These are phyloP conservation scores for Panorpa germanica DNA, from an alignment of 2,888 invertebrate species.

Conservation along the genomic window DNA sequence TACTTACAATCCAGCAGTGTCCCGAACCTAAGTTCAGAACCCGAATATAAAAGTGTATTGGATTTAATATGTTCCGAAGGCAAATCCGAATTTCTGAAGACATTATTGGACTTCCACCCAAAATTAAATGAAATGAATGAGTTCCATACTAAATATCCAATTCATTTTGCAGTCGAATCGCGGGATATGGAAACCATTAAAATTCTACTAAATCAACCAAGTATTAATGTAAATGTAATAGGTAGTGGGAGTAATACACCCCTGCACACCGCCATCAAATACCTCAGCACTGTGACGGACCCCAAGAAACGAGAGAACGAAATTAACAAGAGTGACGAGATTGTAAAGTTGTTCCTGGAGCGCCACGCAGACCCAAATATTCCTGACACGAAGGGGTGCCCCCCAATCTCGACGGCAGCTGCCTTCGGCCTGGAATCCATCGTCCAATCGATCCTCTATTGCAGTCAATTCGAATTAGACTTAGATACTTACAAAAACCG, in stretches of 20 bases:
- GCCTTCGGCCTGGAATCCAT: slow-evolving; percentile 32
- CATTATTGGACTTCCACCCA: slow-evolving; percentile 37
- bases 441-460: slow-evolving; percentile 30
- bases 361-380: slow-evolving; percentile 33
- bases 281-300: slow-evolving; percentile 28
- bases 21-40: too few relatives aligned
- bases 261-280: slow-evolving; percentile 29
- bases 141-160: slow-evolving; percentile 34
- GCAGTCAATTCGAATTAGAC: slow-evolving; percentile 29
- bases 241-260: slow-evolving; percentile 32
- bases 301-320: slow-evolving; percentile 27
- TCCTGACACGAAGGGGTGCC: slow-evolving; percentile 30
- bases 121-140: slow-evolving; percentile 36
- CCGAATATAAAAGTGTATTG: slow-evolving; percentile 36
- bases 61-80: slow-evolving; percentile 35
- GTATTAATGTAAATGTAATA: slow-evolving; percentile 29
- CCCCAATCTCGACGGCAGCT: slow-evolving; percentile 40
- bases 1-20: too few relatives aligned
- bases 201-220: slow-evolving; percentile 26
- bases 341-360: slow-evolving; percentile 32
- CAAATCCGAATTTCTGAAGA: slow-evolving; percentile 31
- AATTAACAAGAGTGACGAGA: slow-evolving; percentile 26
- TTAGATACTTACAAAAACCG: slow-evolving; percentile 35
- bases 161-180: slow-evolving; percentile 42
- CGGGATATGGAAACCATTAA: slow-evolving; percentile 29